These are phyloP conservation scores for Trypoxylus dichotomus DNA, from an alignment of 1,140 invertebrate species.

Conservation along the genomic window DNA sequence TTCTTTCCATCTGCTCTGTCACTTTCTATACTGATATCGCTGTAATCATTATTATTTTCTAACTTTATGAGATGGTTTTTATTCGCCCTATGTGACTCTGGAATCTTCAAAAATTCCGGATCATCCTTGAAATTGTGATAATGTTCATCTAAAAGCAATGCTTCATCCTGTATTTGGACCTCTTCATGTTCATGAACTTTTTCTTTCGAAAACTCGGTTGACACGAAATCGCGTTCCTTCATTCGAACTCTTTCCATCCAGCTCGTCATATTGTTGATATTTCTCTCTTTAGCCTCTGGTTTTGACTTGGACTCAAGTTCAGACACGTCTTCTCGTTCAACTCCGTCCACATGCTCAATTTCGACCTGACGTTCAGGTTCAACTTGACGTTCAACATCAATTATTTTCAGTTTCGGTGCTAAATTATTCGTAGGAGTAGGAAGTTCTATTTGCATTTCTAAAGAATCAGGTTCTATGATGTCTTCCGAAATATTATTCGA, in stretches of 20 bases:
- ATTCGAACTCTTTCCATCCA: not conserved
- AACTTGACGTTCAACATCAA: no score
- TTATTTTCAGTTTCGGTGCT: no score
- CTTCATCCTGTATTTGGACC: not conserved
- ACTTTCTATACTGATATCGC: not conserved
- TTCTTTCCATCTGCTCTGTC: not conserved
- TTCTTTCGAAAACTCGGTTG: not conserved
- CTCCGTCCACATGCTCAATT: not conserved
- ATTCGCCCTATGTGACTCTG: not conserved
- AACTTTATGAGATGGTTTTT: not conserved
- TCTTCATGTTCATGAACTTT: not conserved
- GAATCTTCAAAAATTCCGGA: not conserved
- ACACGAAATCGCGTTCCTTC: not conserved
- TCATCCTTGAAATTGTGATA: not conserved
- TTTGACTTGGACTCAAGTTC: not conserved
- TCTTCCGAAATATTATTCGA: not conserved
- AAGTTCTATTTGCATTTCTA: not conserved
- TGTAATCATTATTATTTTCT: constrained; percentile 5
- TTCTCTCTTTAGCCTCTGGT: not conserved
- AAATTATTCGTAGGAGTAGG: not conserved
- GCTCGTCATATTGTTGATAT: not conserved
- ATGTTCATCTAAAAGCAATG: not conserved
- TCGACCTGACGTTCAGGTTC: not conserved
- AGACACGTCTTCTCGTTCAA: not conserved
- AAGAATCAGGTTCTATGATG: not conserved